Evolutionary conservation across 2,113 vertebrate genomes (phyloP).

Genomic region (Triplophysa siluroides): DNA sequence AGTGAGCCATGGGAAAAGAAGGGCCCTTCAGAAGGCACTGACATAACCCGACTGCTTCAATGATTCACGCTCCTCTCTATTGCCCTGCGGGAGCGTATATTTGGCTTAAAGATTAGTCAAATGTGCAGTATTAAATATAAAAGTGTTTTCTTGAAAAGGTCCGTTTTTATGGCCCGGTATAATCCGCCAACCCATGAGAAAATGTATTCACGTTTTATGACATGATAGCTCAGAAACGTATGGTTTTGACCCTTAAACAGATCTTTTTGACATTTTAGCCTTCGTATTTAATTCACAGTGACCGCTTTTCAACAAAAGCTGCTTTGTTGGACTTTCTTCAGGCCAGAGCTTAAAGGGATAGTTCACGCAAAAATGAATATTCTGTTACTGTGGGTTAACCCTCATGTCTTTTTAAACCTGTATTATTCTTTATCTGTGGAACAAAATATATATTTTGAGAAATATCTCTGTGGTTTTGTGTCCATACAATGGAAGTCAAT

Average conservation of each 20-base stretch:
- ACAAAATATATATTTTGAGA: too few species aligned
- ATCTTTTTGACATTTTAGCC: neutral
- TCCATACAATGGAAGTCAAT: too few species aligned
- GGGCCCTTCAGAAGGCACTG: neutral
- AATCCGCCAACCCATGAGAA: neutral
- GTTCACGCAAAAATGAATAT: too few species aligned
- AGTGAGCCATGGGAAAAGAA: neutral
- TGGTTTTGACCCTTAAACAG: constrained; percentile 1
- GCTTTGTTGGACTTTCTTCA: constrained; percentile 2
- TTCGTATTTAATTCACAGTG: neutral
- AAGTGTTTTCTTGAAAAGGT: neutral
- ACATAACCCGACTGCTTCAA: neutral
- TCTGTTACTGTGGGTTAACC: too few species aligned
- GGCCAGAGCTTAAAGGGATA: neutral
- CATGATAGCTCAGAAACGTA: constrained; percentile 1
- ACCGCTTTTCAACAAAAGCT: constrained; percentile 1
- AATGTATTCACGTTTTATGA: neutral
- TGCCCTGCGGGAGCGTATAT: neutral
- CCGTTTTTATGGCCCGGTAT: neutral
- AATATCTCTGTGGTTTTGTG: too few species aligned
- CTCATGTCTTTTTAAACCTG: too few species aligned
- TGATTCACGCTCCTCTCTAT: neutral
- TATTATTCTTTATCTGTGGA: too few species aligned
- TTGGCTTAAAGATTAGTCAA: neutral
- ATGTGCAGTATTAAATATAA: constrained; percentile 13